Conservation (phyloP, 1,140 invertebrate genomes). For the Acyrthosiphon pisum region DNA sequence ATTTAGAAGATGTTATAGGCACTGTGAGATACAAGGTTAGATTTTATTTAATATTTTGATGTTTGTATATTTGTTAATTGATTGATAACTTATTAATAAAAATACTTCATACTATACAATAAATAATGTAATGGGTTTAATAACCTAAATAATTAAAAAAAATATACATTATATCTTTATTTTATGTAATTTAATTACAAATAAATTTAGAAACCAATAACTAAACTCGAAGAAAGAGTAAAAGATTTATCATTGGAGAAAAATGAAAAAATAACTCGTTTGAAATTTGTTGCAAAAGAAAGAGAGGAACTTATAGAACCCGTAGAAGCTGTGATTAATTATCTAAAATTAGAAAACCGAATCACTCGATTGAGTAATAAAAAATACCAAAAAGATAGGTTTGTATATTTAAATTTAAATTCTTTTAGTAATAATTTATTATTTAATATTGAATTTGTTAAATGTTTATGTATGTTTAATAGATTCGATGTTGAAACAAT, state of each 20-base stretch:
- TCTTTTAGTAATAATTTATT: background rate
- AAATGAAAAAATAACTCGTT: constrained; percentile 86
- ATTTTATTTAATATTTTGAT: background rate
- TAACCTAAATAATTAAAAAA: background rate
- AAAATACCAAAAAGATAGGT: constrained; percentile 75
- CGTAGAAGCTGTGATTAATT: constrained; percentile 86
- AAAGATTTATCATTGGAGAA: constrained; percentile 81
- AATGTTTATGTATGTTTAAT: background rate
- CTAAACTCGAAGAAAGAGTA: constrained; percentile 77
- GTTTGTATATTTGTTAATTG: background rate
- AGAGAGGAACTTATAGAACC: constrained; percentile 84
- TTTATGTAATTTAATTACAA: background rate
- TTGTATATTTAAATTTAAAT: constrained; percentile 61
- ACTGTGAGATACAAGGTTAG: constrained; percentile 82
- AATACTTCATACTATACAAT: background rate
- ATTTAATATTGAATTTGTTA: background rate
- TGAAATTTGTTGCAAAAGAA: constrained; percentile 90
- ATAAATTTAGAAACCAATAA: constrained; percentile 75
- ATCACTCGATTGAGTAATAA: constrained; percentile 74
- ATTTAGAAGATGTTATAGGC: constrained; percentile 98
- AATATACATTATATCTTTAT: background rate
- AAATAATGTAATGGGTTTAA: background rate
- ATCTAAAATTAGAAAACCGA: constrained; percentile 81
- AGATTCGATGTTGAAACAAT: background rate
- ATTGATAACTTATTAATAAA: background rate